Conservation (phyloP, 2,888 invertebrate species). For the Muscina levida region DNA sequence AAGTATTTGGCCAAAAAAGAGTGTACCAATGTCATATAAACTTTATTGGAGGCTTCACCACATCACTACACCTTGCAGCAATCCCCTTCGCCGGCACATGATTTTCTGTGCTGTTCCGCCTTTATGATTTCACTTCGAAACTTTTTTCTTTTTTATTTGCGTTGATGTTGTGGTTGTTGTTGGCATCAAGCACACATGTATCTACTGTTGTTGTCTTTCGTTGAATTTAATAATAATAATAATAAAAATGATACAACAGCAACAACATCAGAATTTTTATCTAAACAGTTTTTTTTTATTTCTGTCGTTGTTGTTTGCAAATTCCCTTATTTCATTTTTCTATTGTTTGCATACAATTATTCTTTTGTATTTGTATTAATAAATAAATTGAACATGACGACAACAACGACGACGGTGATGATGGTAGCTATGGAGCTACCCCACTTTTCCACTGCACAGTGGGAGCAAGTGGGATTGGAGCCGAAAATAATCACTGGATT, state of each 20-base stretch:
- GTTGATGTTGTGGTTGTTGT: constrained; percentile 1
- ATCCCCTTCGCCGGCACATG: too few species aligned
- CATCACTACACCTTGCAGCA: too few species aligned
- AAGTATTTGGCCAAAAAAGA: too few species aligned
- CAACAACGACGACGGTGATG: not conserved
- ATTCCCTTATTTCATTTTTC: not conserved
- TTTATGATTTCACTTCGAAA: too few species aligned
- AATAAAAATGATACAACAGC: not conserved
- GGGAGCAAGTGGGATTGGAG: too few species aligned
- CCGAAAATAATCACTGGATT: too few species aligned
- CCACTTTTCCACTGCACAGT: not conserved
- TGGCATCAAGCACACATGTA: too few species aligned
- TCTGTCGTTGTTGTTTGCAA: not conserved
- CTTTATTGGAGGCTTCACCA: too few species aligned
- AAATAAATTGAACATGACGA: not conserved
- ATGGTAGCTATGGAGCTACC: not conserved
- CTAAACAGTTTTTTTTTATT: constrained; percentile 1
- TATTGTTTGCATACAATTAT: constrained; percentile 12
- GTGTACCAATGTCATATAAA: too few species aligned
- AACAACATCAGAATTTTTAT: constrained; percentile 4
- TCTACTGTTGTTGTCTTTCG: not conserved
- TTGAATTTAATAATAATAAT: not conserved
- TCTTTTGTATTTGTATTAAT: constrained; percentile 1
- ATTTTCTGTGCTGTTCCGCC: too few species aligned
- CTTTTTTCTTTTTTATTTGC: too few species aligned